Conservation (phyloP, 2,113 vertebrate species). For the Hippotragus niger region DNA sequence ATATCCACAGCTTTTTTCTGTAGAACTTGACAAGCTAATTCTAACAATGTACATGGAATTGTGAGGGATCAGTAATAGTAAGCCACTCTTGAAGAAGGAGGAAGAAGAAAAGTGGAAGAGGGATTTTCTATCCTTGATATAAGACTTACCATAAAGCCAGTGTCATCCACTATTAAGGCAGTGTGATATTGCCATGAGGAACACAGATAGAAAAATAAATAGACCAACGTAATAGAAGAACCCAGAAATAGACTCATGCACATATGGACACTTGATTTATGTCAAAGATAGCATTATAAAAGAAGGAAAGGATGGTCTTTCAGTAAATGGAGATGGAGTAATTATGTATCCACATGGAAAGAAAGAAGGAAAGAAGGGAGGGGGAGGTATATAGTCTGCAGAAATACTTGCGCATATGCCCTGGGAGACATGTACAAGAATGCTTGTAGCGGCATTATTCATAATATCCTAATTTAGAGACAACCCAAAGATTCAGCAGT, state of each 20-base stretch:
- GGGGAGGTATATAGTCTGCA: background rate
- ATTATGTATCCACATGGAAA: background rate
- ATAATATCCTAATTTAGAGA: conserved; percentile 29
- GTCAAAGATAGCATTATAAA: background rate
- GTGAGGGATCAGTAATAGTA: conserved; percentile 7
- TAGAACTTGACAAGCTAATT: background rate
- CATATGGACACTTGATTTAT: background rate
- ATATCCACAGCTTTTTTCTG: background rate
- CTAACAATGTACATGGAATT: background rate
- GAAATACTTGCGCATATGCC: background rate
- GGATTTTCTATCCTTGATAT: background rate
- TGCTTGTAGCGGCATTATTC: background rate
- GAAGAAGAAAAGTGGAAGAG: background rate
- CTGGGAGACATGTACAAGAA: background rate
- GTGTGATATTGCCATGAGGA: background rate
- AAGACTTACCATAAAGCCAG: background rate
- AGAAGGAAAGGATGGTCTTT: background rate
- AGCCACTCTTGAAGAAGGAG: background rate
- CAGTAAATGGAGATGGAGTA: background rate
- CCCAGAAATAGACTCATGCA: background rate
- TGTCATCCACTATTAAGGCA: background rate
- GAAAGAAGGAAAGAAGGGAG: background rate
- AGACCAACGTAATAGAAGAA: background rate
- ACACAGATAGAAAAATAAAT: background rate
- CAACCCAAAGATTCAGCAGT: conserved; percentile 12